Evolutionary conservation across 2,888 invertebrate species (phyloP).

Genomic region (Synanthedon myopaeformis): DNA sequence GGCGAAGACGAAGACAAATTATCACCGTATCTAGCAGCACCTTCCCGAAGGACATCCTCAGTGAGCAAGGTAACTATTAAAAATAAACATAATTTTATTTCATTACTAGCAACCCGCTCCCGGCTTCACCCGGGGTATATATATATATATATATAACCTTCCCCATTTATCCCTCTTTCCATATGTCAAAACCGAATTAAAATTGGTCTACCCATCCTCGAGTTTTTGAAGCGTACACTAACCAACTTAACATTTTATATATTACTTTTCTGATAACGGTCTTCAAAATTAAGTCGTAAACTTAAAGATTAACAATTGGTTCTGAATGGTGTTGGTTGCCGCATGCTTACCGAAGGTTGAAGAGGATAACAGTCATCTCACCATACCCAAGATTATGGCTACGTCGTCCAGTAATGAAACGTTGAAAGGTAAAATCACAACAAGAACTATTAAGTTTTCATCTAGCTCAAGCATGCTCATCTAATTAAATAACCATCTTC

Average conservation of each 20-base stretch:
- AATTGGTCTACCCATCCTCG: too few species aligned
- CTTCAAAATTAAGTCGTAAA: neutral
- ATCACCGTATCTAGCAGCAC: constrained; percentile 50
- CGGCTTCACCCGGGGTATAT: too few species aligned
- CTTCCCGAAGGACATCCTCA: constrained; percentile 49
- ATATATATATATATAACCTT: too few species aligned
- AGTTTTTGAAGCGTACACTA: too few species aligned
- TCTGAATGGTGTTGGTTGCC: constrained; percentile 4
- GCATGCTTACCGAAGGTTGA: constrained; percentile 50
- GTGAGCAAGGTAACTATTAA: constrained; percentile 41
- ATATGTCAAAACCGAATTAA: too few species aligned
- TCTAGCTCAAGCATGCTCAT: too few species aligned
- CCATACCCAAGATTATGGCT: constrained; percentile 80
- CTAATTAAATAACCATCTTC: too few species aligned
- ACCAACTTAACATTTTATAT: too few species aligned
- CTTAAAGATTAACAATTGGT: neutral
- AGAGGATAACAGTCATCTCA: constrained; percentile 73
- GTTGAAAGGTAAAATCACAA: constrained; percentile 70
- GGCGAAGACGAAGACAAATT: constrained; percentile 62
- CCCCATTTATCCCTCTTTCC: too few species aligned
- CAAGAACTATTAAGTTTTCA: neutral
- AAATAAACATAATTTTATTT: neutral
- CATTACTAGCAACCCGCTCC: neutral
- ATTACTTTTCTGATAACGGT: too few species aligned
- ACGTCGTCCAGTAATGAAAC: constrained; percentile 83